Conservation (phyloP, 2,888 invertebrate genomes). For the Ernsta delagoae region DNA sequence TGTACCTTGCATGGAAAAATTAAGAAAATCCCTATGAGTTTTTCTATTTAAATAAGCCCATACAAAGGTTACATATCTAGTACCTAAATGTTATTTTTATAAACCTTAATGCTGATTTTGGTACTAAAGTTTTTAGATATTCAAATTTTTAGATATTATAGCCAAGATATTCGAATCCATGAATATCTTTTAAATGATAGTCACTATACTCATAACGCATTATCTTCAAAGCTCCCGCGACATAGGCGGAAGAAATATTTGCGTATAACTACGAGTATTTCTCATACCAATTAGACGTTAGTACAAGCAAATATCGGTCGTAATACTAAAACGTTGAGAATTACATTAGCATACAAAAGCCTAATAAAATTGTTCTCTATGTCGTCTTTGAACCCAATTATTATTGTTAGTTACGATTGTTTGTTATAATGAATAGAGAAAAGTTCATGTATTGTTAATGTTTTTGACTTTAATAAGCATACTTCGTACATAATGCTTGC, state of each 20-base stretch:
- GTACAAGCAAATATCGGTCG: conserved; percentile 32
- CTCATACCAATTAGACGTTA: conserved; percentile 33
- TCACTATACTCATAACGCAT: conserved; percentile 31
- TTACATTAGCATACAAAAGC: conserved; percentile 23
- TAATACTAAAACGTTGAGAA: conserved; percentile 21
- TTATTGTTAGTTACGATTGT: conserved; percentile 9
- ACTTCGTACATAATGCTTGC: not conserved
- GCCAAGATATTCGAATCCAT: not conserved
- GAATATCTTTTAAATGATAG: not conserved
- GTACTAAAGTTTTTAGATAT: no score
- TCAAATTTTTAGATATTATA: no score
- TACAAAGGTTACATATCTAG: no score
- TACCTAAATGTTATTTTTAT: no score
- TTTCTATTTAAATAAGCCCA: no score
- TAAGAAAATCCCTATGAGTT: no score
- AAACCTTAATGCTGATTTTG: no score
- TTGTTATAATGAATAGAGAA: conserved; percentile 1
- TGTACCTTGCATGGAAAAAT: no score
- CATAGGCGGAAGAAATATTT: conserved; percentile 35
- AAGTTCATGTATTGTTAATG: conserved; percentile 1
- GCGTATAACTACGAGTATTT: conserved; percentile 30
- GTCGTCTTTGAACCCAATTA: conserved; percentile 20
- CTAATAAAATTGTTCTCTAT: conserved; percentile 10
- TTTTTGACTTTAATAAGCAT: not conserved
- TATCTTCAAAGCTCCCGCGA: conserved; percentile 36